Base-by-base conservation (phyloP, 2,113 vertebrate species). In the Poicephalus gulielmi region DNA sequence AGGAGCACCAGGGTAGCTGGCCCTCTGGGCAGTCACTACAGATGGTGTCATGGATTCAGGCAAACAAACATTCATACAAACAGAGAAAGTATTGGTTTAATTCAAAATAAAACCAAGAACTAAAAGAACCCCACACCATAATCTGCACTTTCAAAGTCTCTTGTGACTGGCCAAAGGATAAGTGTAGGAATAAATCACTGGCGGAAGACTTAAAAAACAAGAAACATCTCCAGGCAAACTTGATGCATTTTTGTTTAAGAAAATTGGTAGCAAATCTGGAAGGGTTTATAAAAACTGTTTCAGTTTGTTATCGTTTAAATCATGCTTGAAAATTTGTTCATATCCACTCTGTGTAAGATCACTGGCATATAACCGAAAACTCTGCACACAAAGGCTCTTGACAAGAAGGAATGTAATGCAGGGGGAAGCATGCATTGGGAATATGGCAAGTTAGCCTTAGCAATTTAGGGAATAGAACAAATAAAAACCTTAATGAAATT, bases 401-500 rank as follows among this genome's bases (percentile, higher is more conserved):
- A 59, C n/a, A 55, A 28, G 55, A 55, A 92, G 63, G 28, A 92
- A 84, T 12, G 13, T 37, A 92, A 64, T 64, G 22, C 8, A 33
- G 11, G 14, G 23, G 2, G 10, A 90, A 86, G 68, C 43, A 57
- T 53, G 17, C 7, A 1, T 17, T 84, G 44, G 31, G 57, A 92
- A 52, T 60, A 75, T n/a, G 13, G n/a, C 11, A 73, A 62, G 49
- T 69, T 64, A 86, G 17, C n/a, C 30, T 62, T 52, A 84, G 64
- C 0, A 0, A 89, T 66, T 75, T 75, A 57, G 33, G 24, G 44
- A 94, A 47, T 17, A 79, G 50, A 78, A 50, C 41, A 94, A 89
- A 89, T 66, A 75, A 95, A 83, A 87, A 28, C 6, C 22, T 69
- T 90, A 88, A 94, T 68, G 77, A 68, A 81, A 78, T 59, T 82